Evolutionary conservation across 2,113 vertebrate genomes (phyloP).

Genomic region (Neopipo cinnamomea): DNA sequence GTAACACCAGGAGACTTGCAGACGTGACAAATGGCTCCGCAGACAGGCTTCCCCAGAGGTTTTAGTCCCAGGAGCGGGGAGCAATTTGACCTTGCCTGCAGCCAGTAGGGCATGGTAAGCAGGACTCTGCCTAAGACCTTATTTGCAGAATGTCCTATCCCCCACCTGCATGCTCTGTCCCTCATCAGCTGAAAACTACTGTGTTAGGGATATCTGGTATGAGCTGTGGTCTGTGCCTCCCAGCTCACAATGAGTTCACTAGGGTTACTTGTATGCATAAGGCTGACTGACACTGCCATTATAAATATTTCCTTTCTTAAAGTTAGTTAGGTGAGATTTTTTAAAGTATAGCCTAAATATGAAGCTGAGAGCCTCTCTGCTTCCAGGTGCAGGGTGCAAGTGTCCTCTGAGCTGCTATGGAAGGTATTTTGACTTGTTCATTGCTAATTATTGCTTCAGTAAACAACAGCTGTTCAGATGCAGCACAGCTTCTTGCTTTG

Average conservation of each 20-base stretch:
- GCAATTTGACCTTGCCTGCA: not conserved
- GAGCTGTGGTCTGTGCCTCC: not conserved
- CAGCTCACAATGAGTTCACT: not conserved
- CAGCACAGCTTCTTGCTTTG: constrained; percentile 52
- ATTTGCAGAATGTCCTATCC: not conserved
- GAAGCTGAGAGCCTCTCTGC: not conserved
- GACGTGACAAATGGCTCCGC: not conserved
- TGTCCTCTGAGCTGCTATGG: not conserved
- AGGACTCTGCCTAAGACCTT: not conserved
- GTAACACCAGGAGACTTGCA: not conserved
- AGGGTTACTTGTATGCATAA: not conserved
- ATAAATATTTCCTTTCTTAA: not conserved
- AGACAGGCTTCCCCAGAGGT: not conserved
- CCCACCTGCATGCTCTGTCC: not conserved
- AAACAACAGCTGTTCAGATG: constrained; percentile 67
- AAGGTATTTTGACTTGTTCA: constrained; percentile 35
- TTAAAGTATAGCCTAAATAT: not conserved
- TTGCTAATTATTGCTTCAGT: constrained; percentile 57
- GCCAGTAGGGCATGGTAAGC: not conserved
- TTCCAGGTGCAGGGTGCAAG: not conserved
- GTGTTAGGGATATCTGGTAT: not conserved
- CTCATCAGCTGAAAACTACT: not conserved
- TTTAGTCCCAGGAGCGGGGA: not conserved
- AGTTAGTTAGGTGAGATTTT: not conserved
- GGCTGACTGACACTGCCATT: not conserved